Evolutionary conservation across 1,140 invertebrate genomes (phyloP), one percentile per base, ranked within the genome.

Genomic region (Eubasilissa regina): DNA sequence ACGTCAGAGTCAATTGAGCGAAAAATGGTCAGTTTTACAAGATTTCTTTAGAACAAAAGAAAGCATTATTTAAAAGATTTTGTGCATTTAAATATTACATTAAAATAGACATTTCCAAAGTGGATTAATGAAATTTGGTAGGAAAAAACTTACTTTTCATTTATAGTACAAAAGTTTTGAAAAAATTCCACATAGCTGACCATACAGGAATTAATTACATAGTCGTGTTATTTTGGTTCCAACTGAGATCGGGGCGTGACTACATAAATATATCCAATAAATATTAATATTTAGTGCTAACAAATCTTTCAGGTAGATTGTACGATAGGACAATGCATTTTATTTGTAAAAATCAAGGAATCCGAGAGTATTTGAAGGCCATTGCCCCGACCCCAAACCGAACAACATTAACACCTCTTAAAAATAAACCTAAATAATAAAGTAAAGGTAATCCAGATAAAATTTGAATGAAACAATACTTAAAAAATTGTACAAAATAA

Each of bases 1-100:
- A 64, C 15, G 19, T 48, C 66, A 53, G 51, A 51, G 47, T 70
- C 47, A 70, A 70, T 70, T 70, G 66, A 70, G 66, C 66, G 66
- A 53, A 70, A 51, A n/a, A 51, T 70, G 47, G 62, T 9, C 17
- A 47, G 10, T 70, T 47, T 45, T 48, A 70, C 66, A 51, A 64
- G 11, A 43, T 64, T 64, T 25, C 35, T 25, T 25, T 43, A 64
- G 60, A n/a, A 64, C n/a, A 10, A 6, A 13, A 35, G 6, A 6
- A 13, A 35, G 6, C 6, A 35, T 35, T 35, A 35, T 3, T 35
- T 35, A 35, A 6, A 1, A 35, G 6, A 35, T 35, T 35, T 35
- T 6, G 25, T 35, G 25, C 25, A 35, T 1, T 35, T 3, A 35
- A 35, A 35, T 35, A 35, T 35, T 3, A 35, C 25, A 35, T 35